phyloP scores from a whole-genome alignment of 2,797 vertebrate genomes.

The Myotis planiceps region DNA sequence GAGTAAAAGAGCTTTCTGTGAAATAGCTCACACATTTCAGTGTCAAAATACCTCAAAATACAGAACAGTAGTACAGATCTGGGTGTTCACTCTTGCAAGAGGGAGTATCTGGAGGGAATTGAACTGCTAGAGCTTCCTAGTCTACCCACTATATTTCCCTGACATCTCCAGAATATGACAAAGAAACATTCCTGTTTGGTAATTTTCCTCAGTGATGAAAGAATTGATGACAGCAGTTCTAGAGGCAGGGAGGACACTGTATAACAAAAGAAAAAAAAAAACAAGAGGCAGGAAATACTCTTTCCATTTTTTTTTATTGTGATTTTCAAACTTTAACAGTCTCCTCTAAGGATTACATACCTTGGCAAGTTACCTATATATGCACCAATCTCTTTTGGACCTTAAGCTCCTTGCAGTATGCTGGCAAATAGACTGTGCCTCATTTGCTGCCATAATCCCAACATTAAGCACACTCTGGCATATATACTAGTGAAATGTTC shows the following conservation, averaged over 20 bases:
- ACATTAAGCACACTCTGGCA: neutral
- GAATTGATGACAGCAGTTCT: neutral
- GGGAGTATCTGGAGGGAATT: neutral
- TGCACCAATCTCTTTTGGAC: neutral
- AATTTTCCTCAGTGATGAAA: neutral
- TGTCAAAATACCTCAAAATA: neutral
- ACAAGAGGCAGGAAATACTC: neutral
- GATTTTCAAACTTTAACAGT: neutral
- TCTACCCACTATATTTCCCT: neutral
- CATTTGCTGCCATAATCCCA: neutral
- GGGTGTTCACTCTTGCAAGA: neutral
- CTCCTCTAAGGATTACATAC: neutral
- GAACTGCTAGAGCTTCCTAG: neutral
- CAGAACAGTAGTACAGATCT: neutral
- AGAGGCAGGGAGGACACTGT: neutral
- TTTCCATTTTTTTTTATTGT: neutral
- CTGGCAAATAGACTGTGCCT: neutral
- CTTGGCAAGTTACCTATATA: neutral
- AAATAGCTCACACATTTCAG: neutral
- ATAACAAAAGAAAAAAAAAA: neutral
- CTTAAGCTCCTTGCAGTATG: accelerated
- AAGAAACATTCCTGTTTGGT: neutral
- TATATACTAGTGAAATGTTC: neutral
- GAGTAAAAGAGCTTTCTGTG: neutral
- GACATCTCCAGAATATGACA: neutral